phyloP scores from a whole-genome alignment of 2,113 vertebrate genomes.

The Mirounga angustirostris region DNA sequence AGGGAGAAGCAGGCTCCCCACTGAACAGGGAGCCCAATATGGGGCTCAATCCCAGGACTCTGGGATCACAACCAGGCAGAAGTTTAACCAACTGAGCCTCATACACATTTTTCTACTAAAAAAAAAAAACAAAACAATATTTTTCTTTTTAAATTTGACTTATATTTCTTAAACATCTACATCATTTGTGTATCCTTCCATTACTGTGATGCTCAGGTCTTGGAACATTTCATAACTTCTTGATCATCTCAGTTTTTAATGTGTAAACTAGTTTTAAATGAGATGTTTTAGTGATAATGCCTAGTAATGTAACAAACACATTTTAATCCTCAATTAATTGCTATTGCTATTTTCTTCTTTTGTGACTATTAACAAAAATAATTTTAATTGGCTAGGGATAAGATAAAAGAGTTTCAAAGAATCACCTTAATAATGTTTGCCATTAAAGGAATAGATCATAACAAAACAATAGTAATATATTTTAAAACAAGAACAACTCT shows the following conservation, averaged over 20 bases:
- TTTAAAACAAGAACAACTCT: background rate
- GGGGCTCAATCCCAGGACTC: too few species aligned
- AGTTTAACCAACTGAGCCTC: background rate
- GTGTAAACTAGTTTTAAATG: background rate
- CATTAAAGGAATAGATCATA: background rate
- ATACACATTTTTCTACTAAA: background rate
- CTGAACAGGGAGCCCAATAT: too few species aligned
- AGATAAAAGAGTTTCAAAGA: background rate
- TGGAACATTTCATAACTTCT: background rate
- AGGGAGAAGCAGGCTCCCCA: too few species aligned
- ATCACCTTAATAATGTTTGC: background rate
- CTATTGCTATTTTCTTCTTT: background rate
- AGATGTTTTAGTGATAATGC: background rate
- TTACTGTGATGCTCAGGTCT: background rate
- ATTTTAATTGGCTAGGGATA: background rate
- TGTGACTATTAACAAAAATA: background rate
- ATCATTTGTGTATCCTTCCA: background rate
- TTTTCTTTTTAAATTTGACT: background rate
- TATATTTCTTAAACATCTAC: background rate
- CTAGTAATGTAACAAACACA: background rate
- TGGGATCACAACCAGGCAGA: too few species aligned
- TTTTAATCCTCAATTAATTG: background rate
- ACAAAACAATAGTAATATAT: background rate
- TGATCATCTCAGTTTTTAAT: background rate
- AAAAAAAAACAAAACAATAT: background rate